Evolutionary conservation across 35 echinoderm and acorn worm genomes (phyloP).

Genomic region (Lytechinus variegatus): DNA sequence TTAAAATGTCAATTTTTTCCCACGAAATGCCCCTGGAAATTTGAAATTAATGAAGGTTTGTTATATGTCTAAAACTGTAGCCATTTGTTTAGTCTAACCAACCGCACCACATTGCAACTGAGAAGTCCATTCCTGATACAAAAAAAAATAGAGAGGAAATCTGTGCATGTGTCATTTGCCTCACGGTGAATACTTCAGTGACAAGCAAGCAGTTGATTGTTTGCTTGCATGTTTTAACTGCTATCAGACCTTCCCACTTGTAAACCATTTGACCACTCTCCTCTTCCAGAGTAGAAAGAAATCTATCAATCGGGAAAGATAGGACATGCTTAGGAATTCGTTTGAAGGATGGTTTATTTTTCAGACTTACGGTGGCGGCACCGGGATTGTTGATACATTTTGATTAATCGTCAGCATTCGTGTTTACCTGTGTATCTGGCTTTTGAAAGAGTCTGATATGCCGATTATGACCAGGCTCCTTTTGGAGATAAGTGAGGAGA

Average conservation of each 20-base stretch:
- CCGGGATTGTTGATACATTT: constrained; percentile 10
- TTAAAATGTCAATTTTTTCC: too few species aligned
- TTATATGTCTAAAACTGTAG: too few species aligned
- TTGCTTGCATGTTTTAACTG: neutral
- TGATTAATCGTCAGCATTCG: neutral
- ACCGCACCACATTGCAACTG: too few species aligned
- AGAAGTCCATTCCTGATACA: too few species aligned
- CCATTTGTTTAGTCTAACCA: too few species aligned
- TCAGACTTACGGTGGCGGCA: neutral
- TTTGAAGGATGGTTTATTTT: constrained; percentile 13
- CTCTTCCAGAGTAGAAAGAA: neutral
- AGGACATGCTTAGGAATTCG: neutral
- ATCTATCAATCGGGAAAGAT: neutral
- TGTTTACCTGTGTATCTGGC: neutral
- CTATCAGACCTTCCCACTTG: neutral
- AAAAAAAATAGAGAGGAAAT: too few species aligned
- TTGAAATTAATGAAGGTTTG: too few species aligned
- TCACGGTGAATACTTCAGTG: neutral
- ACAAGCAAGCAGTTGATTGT: neutral
- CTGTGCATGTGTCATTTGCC: neutral
- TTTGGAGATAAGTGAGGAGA: neutral
- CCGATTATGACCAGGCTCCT: neutral
- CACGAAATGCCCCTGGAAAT: too few species aligned
- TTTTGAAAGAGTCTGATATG: neutral
- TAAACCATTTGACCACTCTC: neutral